These are phyloP conservation scores for Rhinichthys osculus DNA, from an alignment of 2,797 vertebrate species.

Conservation along the genomic window DNA sequence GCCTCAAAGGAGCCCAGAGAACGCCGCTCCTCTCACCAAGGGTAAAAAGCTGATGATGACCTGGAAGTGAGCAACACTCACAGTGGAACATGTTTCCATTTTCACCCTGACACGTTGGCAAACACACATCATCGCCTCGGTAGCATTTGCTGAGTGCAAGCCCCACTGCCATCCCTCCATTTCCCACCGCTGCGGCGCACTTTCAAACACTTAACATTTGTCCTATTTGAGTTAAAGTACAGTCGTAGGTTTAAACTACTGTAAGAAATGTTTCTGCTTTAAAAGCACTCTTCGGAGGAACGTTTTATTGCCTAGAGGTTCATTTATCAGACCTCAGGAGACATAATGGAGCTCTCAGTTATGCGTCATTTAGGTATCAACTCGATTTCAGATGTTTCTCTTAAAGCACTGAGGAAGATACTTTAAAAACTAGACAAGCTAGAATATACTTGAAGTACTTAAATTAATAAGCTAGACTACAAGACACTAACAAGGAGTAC, in stretches of 20 bases:
- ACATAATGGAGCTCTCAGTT: constrained; percentile 11
- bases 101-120: constrained; percentile 47
- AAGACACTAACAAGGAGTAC: background rate
- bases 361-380: background rate
- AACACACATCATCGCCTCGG: constrained; percentile 35
- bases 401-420: background rate
- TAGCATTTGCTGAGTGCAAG: constrained; percentile 5
- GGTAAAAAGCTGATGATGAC: constrained; percentile 60
- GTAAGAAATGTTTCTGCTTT: constrained; percentile 4
- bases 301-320: constrained; percentile 2
- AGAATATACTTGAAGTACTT: background rate
- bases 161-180: constrained; percentile 8
- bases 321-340: background rate
- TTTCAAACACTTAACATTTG: constrained; percentile 40
- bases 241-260: background rate
- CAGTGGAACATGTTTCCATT: constrained; percentile 51
- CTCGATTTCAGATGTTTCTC: background rate
- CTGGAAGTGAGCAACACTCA: constrained; percentile 41
- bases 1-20: constrained; percentile 39
- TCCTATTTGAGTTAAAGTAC: constrained; percentile 42
- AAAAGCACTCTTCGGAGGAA: background rate
- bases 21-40: constrained; percentile 44
- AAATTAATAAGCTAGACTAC: background rate
- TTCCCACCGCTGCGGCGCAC: constrained; percentile 5
- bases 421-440: background rate